Base-by-base conservation (phyloP, 2,797 vertebrate genomes). In the Yasuhikotakia modesta region DNA sequence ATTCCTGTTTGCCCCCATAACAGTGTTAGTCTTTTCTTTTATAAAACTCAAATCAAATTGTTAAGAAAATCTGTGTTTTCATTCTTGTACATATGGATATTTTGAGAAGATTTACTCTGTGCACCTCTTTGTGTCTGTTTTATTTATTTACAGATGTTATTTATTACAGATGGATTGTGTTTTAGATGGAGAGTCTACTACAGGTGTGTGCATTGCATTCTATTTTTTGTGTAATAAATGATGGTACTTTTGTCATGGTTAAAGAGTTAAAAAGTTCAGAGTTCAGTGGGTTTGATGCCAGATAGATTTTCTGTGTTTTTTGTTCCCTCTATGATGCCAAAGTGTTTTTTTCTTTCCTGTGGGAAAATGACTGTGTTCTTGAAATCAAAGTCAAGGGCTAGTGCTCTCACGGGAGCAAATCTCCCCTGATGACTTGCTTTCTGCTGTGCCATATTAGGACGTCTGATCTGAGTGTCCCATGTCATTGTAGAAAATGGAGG, bases 311-410 rank as follows among this genome's bases (percentile, higher is more conserved):
- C 78, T 73, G 87, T 79, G 72, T 76, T 72, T 61, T 81, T 84
- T 81, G 73, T 77, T 81, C 68, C 69, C 46, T 71, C 52, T 72
- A 39, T 71, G 65, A 79, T 82, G 78, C 81, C 78, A 81, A 75
- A 71, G 94, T 93, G 91, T 91, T 94, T 75, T 63, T 77, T 82
- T 79, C 81, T 93, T 94, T 95, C 93, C 92, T 95, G 92, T 95
- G 93, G 93, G 93, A 95, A 96, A 92, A 92, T 91, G 80, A 84
- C 88, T 88, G 91, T 92, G 90, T 94, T 93, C 93, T 93, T 90
- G 91, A 92, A 92, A 93, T 90, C 79, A 73, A 91, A 70, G 88
- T 55, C 89, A 91, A 86, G 87, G 89, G 85, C 92, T 90, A 85
- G 74, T 84, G 86, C 88, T 93, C 93, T 92, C 92, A 86, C 88